phyloP scores from a whole-genome alignment of 1,140 invertebrate species.

The Platorchestia sp. region DNA sequence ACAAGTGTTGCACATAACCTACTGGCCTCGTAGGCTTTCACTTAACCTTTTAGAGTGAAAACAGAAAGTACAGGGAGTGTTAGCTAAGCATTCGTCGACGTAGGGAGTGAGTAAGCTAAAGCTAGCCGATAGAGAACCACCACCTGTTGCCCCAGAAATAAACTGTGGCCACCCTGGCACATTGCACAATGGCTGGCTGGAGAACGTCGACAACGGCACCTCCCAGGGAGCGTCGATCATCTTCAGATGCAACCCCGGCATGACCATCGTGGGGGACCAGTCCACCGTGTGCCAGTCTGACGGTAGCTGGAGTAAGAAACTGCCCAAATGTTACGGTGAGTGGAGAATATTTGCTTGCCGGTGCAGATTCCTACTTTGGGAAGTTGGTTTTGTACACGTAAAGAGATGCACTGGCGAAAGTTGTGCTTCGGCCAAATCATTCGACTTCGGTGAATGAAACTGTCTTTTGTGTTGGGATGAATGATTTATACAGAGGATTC shows the following conservation, averaged over 20 bases:
- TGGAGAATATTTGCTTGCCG: not conserved
- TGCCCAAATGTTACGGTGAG: conserved; percentile 87
- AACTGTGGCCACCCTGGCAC: conserved; percentile 82
- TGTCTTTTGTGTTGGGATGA: not conserved
- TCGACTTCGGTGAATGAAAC: not conserved
- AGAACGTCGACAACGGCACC: conserved; percentile 72
- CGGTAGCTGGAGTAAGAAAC: conserved; percentile 91
- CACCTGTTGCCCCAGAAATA: conserved; percentile 79
- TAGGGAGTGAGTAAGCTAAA: not conserved
- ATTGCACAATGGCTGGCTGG: conserved; percentile 95
- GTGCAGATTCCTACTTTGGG: not conserved
- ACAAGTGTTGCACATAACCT: no score
- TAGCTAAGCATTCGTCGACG: no score
- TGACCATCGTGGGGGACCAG: conserved; percentile 89
- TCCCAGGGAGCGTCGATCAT: conserved; percentile 80
- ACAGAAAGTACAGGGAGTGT: no score
- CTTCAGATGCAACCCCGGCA: conserved; percentile 93
- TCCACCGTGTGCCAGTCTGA: conserved; percentile 93
- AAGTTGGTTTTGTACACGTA: not conserved
- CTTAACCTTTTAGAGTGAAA: no score
- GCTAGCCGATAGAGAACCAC: not conserved
- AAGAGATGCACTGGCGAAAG: not conserved
- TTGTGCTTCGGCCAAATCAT: not conserved
- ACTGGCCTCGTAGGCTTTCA: no score
- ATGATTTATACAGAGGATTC: not conserved